These are phyloP conservation scores for Perognathus longimembris DNA, from an alignment of 2,113 vertebrate genomes.

Conservation along the genomic window DNA sequence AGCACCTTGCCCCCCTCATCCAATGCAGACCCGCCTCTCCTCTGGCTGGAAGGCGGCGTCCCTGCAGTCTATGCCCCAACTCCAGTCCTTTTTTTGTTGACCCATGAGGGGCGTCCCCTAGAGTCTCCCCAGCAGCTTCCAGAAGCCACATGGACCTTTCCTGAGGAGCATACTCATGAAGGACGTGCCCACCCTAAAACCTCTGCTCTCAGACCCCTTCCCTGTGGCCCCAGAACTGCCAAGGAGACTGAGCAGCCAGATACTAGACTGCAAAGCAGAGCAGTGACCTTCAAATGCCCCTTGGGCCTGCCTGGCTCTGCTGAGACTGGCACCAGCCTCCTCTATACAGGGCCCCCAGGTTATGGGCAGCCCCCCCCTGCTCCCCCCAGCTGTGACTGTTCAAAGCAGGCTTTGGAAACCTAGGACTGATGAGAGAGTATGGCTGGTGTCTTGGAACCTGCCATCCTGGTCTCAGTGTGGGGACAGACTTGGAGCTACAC, in stretches of 20 bases:
- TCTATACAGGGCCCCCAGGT: not conserved
- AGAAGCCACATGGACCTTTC: not conserved
- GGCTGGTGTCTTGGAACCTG: not conserved
- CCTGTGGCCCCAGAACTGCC: not conserved
- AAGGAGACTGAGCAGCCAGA: not conserved
- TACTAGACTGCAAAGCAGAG: not conserved
- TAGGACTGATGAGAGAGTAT: no score
- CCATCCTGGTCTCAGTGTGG: not conserved
- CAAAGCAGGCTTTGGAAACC: not conserved
- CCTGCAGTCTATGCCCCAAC: not conserved
- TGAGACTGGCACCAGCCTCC: not conserved
- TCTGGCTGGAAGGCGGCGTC: not conserved
- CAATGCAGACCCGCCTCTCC: not conserved
- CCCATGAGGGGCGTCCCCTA: no score
- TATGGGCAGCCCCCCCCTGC: not conserved
- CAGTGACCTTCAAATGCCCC: conserved; percentile 75
- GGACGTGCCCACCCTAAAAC: not conserved
- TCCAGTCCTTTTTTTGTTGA: not conserved
- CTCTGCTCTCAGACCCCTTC: not conserved
- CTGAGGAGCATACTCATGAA: not conserved
- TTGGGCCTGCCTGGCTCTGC: not conserved
- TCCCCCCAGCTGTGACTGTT: not conserved
- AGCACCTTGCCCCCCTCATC: not conserved
- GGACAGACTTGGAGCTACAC: no score
- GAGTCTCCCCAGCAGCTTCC: not conserved